Base-by-base conservation (phyloP, 1,140 invertebrate genomes). In the Tribolium castaneum region DNA sequence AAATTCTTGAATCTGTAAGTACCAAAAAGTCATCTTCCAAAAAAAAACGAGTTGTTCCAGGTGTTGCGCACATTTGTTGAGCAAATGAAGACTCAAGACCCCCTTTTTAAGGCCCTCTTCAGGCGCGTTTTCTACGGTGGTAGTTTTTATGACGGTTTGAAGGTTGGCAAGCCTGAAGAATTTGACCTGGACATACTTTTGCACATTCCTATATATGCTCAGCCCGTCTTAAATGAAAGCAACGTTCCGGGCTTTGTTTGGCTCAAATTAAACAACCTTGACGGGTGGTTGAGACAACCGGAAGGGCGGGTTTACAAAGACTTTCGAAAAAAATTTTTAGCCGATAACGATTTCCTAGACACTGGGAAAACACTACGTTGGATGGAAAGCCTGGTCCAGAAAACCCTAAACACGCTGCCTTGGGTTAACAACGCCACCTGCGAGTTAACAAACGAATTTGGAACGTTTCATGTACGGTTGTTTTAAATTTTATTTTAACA, bases 111-210 rank as follows among this genome's bases (percentile, higher is more conserved):
- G 10, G 72, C 74, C 50, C 6, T 83, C 1, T 87, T 79, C 70
- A 81, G 83, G 13, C 73, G 85, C 80, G 84, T 87, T 2, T 86
- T 87, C 77, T 76, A 70, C 16, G 54, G 54, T 35, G 54, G 74
- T 6, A 66, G 74, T 19, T 70, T 35, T 7, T 52, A 80, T 6
- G 39, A 80, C 56, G 78, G 70, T 51, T 35, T 75, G 10, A 14
- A 13, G n/a, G 13, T 59, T 62, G 52, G 70, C 49, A 59, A 52
- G 5, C 56, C 19, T 50, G 62, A 76, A 16, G 56, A 66, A 16
- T 79, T 35, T 22, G 51, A 76, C 16, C 16, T 91, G 78, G 87
- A 90, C 83, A 83, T 90, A 2, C 83, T 90, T 6, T 85, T 90
- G 6, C 82, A 84, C 2, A 76, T 90, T 6, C 88, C 89, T 7